A percentile compares a stretch with the other conserved stretches of the same genome.
Conservation (phyloP, 2,888 invertebrate species). For the Maniola hyperantus region DNA sequence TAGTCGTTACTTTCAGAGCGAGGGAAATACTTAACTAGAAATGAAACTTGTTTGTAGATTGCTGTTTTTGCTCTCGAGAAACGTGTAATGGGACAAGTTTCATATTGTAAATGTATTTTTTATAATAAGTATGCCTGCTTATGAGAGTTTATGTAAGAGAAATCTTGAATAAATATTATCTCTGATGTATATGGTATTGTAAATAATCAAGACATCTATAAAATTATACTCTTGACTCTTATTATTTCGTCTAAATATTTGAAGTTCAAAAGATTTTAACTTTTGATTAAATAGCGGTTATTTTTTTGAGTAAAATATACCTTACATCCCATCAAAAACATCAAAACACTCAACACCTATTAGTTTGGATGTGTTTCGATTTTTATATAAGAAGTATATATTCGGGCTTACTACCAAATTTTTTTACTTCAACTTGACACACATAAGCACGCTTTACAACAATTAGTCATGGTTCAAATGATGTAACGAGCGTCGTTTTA, state of each 20-base stretch:
- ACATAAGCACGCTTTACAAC: neutral
- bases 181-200: neutral
- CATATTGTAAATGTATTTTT: conserved; percentile 9
- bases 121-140: conserved; percentile 3
- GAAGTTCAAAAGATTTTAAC: no score
- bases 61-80: conserved; percentile 13
- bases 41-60: conserved; percentile 25
- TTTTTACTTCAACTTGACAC: conserved; percentile 6
- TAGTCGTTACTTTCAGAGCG: conserved; percentile 19
- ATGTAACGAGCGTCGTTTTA: conserved; percentile 40
- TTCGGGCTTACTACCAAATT: neutral
- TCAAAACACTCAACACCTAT: neutral
- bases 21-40: conserved; percentile 11
- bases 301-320: no score
- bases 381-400: no score
- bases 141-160: conserved; percentile 13
- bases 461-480: conserved; percentile 17
- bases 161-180: neutral
- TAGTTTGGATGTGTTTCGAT: no score
- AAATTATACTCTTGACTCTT: neutral
- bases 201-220: neutral
- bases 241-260: neutral
- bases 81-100: conserved; percentile 16
- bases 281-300: no score
- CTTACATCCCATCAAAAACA: no score